These are phyloP conservation scores for Caracal caracal DNA, from an alignment of 2,113 vertebrate genomes.

Conservation along the genomic window DNA sequence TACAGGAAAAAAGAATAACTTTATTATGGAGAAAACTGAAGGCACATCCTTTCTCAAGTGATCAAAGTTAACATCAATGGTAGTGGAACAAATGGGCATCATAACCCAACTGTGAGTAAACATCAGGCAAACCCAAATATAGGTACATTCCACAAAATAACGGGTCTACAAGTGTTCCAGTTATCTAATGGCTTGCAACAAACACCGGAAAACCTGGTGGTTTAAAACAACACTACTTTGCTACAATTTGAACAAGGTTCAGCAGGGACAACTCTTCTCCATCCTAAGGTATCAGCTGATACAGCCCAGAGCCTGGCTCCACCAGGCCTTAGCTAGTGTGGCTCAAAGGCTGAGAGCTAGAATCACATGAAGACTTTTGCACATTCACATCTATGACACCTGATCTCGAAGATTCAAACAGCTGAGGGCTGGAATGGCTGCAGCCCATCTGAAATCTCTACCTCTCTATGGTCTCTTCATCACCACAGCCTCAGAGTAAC, in stretches of 20 bases:
- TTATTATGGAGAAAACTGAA: not conserved
- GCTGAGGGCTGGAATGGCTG: not conserved
- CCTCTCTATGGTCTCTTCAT: not conserved
- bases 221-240: not conserved
- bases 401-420: not conserved
- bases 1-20: not conserved
- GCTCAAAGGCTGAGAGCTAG: not conserved
- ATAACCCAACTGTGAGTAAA: not conserved
- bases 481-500: not conserved
- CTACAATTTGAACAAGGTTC: not conserved
- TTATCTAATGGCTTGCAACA: not conserved
- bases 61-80: not conserved
- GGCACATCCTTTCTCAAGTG: not conserved
- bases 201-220: not conserved
- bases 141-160: slow-evolving; percentile 22
- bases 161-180: not conserved
- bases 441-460: not conserved
- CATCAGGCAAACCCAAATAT: not conserved
- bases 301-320: not conserved
- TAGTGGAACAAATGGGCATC: not conserved
- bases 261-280: not conserved
- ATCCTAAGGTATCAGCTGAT: not conserved
- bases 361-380: not conserved
- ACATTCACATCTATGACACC: not conserved
- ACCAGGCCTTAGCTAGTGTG: not conserved